phyloP scores from a whole-genome alignment of 2,888 invertebrate genomes.

The Byasa hedistus region DNA sequence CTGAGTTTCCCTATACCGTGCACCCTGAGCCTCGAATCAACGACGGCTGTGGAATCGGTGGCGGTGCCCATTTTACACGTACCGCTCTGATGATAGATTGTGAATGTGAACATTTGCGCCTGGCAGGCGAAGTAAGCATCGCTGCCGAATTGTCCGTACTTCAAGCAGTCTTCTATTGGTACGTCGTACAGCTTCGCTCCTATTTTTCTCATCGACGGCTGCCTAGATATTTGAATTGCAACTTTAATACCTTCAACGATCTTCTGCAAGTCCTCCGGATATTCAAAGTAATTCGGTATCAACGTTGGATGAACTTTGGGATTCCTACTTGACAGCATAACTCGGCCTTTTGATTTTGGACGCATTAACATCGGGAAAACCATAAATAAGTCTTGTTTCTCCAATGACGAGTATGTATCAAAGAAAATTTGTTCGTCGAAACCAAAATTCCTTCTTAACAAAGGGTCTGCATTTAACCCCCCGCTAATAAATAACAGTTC shows the following conservation, averaged over 20 bases:
- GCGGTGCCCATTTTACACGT: conserved; percentile 84
- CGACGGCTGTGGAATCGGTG: conserved; percentile 81
- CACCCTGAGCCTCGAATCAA: conserved; percentile 81
- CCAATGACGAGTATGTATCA: conserved; percentile 63
- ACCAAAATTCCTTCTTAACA: conserved; percentile 75
- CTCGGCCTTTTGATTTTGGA: conserved; percentile 84
- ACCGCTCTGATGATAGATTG: conserved; percentile 84
- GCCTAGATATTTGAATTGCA: conserved; percentile 78
- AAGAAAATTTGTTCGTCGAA: conserved; percentile 69
- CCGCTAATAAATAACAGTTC: conserved; percentile 82
- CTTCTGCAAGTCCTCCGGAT: conserved; percentile 81
- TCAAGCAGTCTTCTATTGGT: conserved; percentile 81
- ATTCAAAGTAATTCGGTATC: conserved; percentile 88
- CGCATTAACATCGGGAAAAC: conserved; percentile 86
- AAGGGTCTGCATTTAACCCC: conserved; percentile 72
- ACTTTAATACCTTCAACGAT: conserved; percentile 83
- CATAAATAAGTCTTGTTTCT: conserved; percentile 68
- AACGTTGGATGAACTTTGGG: conserved; percentile 86
- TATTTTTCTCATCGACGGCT: conserved; percentile 79
- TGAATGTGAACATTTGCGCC: conserved; percentile 83
- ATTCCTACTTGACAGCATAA: conserved; percentile 84
- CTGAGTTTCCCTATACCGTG: conserved; percentile 84
- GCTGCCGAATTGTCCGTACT: conserved; percentile 77
- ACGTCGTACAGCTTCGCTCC: conserved; percentile 81
- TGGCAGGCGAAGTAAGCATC: conserved; percentile 86